Evolutionary conservation across 1,140 invertebrate genomes (phyloP).

Genomic region (Drosophila bocqueti): DNA sequence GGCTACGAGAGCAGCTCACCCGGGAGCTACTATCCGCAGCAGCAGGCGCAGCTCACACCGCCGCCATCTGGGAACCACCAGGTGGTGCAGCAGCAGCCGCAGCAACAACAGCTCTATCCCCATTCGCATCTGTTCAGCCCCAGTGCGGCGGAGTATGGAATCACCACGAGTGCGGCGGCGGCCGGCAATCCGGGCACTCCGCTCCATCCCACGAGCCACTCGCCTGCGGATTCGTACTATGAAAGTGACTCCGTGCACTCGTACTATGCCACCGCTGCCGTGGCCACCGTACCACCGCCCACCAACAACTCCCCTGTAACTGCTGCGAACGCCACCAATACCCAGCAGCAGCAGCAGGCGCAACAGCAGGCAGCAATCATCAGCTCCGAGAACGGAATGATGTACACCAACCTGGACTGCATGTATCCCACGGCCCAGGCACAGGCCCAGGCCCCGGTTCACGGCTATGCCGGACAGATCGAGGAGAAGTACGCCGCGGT

Average conservation of each 20-base stretch:
- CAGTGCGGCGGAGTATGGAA: conserved; percentile 84
- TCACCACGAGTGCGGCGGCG: conserved; percentile 66
- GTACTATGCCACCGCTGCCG: conserved; percentile 79
- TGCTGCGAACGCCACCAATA: conserved; percentile 66
- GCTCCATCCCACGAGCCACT: conserved; percentile 75
- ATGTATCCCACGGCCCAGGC: conserved; percentile 64
- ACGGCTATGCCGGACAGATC: conserved; percentile 56
- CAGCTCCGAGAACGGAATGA: conserved; percentile 93
- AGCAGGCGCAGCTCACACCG: conserved; percentile 48
- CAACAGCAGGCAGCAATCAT: conserved; percentile 87
- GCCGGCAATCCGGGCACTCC: conserved; percentile 58
- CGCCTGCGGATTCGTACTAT: conserved; percentile 80
- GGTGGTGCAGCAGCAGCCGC: conserved; percentile 44
- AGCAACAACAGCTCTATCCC: conserved; percentile 59
- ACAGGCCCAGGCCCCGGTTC: conserved; percentile 59
- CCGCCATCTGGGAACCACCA: conserved; percentile 54
- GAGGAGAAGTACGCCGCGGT: conserved; percentile 81
- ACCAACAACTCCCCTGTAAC: conserved; percentile 83
- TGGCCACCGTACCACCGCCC: conserved; percentile 74
- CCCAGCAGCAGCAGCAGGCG: conserved; percentile 59
- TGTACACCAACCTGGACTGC: conserved; percentile 96
- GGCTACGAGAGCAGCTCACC: conserved; percentile 60
- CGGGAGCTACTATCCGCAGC: conserved; percentile 56
- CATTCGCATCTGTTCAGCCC: conserved; percentile 84
- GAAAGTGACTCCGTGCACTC: conserved; percentile 80